phyloP scores from a whole-genome alignment of 2,888 invertebrate species.

The Petrophora chlorosata region DNA sequence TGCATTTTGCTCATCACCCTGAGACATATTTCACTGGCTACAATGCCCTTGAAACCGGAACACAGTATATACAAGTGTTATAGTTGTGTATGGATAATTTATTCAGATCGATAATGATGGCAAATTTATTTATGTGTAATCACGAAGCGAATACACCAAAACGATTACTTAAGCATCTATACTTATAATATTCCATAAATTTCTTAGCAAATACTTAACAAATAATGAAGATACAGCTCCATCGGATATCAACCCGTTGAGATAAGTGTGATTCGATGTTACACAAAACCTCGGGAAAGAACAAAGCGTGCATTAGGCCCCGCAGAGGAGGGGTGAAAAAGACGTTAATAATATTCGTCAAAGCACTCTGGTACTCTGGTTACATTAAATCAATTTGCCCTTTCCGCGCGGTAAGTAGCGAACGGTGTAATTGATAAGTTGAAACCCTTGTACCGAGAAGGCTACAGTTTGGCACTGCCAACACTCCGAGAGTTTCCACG shows the following conservation, averaged over 20 bases:
- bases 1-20: too few species aligned
- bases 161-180: slow-evolving; percentile 1
- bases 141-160: background rate
- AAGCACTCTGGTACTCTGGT: slow-evolving; percentile 84
- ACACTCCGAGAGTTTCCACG: slow-evolving; percentile 53
- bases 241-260: slow-evolving; percentile 46
- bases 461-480: slow-evolving; percentile 76
- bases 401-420: slow-evolving; percentile 83
- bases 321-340: slow-evolving; percentile 78
- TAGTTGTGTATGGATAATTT: too few species aligned
- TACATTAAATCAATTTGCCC: slow-evolving; percentile 85
- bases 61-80: too few species aligned
- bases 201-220: slow-evolving; percentile 18
- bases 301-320: slow-evolving; percentile 77
- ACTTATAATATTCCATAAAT: slow-evolving; percentile 9
- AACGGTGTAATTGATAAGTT: slow-evolving; percentile 84
- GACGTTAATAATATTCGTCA: slow-evolving; percentile 84
- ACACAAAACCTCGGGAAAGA: slow-evolving; percentile 75
- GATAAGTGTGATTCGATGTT: slow-evolving; percentile 81
- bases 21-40: too few species aligned
- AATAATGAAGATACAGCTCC: slow-evolving; percentile 28
- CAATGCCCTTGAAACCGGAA: too few species aligned
- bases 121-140: slow-evolving; percentile 39
- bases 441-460: slow-evolving; percentile 81
- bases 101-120: too few species aligned